Evolutionary conservation across 2,797 vertebrate genomes (phyloP), one percentile per base, ranked within the genome.

Genomic region (Myotis findleyi): DNA sequence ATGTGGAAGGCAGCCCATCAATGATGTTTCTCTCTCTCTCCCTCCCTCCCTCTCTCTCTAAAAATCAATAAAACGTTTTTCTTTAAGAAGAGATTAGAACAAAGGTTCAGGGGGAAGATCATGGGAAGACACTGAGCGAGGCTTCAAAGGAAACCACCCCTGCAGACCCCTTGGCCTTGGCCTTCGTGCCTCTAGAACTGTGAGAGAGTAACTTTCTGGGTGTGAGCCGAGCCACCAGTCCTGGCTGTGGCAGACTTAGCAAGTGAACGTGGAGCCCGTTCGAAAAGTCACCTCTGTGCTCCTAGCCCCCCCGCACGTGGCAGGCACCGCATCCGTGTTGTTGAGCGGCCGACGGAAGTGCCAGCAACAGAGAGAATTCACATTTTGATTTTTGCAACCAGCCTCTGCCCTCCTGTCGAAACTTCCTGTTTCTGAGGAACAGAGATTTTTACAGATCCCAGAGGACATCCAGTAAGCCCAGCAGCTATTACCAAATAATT

Each of bases 351-450:
- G 55, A 23, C 68, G 80, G 33, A 93, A 57, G 30, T 41, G 30
- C 13, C 17, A 1, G 5, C 7, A 55, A 64, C 53, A 55, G 77
- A 62, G 41, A 72, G 85, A 5, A 87, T 87, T 91, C 93, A 88
- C 23, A 86, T 47, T 84, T 79, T 84, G 88, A 66, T 71, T 94
- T 93, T 87, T 93, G 95, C 79, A 96, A 94, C 73, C 75, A 72
- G 76, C 64, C 68, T 95, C 85, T 89, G 89, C 92, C 96, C 73
- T 91, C 92, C 89, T 97, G 96, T 94, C 36, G 96, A 97, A 96
- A 97, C 97, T 97, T 97, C 97, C 97, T 97, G 96, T 97, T 97
- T 97, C 97, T 93, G 95, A 95, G 91, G 97, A 97, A 97, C 62
- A 84, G 95, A 95, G 95, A 73, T 95, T 96, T 96, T 95, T 87